Percentiles rank a stretch among this genome's conserved stretches.
phyloP scores from a whole-genome alignment of 1,140 invertebrate species.

The Epicauta chinensis region DNA sequence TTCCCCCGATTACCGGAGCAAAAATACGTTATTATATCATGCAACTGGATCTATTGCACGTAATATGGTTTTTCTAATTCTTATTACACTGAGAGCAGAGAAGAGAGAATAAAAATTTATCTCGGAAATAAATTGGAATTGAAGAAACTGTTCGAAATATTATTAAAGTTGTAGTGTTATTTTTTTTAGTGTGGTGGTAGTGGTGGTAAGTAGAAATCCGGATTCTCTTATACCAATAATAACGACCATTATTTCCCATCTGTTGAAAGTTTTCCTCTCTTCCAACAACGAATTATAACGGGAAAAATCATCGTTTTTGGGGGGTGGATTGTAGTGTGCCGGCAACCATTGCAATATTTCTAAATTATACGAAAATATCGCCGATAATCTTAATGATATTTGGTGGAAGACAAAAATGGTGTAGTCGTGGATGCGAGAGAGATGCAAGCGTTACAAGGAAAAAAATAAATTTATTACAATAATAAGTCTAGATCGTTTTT shows the following conservation, averaged over 20 bases:
- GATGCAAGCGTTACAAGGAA: constrained; percentile 6
- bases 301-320: constrained; percentile 6
- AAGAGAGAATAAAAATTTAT: too few species aligned
- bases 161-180: neutral
- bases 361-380: constrained; percentile 22
- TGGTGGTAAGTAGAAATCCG: neutral
- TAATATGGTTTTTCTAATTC: neutral
- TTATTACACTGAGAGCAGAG: too few species aligned
- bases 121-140: too few species aligned
- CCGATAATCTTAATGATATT: constrained; percentile 28
- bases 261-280: too few species aligned
- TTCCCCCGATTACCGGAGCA: neutral
- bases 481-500: constrained; percentile 5
- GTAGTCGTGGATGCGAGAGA: constrained; percentile 7
- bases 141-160: too few species aligned
- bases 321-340: constrained; percentile 6
- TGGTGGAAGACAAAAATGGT: constrained; percentile 12
- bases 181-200: neutral
- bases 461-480: constrained; percentile 25
- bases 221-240: neutral
- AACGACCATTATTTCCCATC: constrained; percentile 1
- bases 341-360: constrained; percentile 18
- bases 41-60: constrained; percentile 10
- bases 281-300: too few species aligned
- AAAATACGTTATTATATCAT: constrained; percentile 10